phyloP scores from a whole-genome alignment of 2,888 invertebrate species.

The Brassicogethes aeneus region DNA sequence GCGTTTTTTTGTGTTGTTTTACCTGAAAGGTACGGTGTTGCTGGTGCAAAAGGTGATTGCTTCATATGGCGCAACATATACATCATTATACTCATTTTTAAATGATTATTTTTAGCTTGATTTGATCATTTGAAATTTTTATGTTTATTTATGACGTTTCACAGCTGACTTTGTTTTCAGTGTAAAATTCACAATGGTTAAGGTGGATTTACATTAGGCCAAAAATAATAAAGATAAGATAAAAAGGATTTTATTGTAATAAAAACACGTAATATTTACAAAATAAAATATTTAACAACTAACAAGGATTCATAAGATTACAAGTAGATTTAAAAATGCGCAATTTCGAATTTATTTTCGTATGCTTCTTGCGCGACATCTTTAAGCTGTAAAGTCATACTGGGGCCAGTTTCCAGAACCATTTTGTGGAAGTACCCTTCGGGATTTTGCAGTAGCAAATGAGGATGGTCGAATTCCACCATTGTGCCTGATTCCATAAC shows the following conservation, averaged over 20 bases:
- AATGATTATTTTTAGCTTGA: background rate
- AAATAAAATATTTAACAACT: background rate
- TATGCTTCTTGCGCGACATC: conserved; percentile 25
- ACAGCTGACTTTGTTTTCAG: too few species aligned
- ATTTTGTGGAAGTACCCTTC: conserved; percentile 55
- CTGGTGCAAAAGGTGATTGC: conserved; percentile 23
- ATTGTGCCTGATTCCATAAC: conserved; percentile 71
- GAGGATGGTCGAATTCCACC: conserved; percentile 72
- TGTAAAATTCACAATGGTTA: too few species aligned
- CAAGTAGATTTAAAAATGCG: background rate
- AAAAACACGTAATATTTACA: background rate
- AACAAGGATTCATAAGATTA: background rate
- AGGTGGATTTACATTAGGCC: too few species aligned
- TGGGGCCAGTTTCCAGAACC: conserved; percentile 58
- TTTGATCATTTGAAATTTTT: background rate
- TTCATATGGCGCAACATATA: conserved; percentile 32
- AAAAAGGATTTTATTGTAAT: too few species aligned
- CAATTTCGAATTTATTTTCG: conserved; percentile 6
- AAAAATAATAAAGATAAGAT: too few species aligned
- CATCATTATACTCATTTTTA: conserved; percentile 36
- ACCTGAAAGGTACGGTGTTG: conserved; percentile 20
- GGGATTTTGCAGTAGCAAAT: conserved; percentile 51
- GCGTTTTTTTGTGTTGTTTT: conserved; percentile 4
- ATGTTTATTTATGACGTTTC: background rate
- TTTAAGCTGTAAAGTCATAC: conserved; percentile 29